Percentiles rank a stretch among this genome's conserved stretches.
Evolutionary conservation across 2,797 vertebrate genomes (phyloP).

Genomic region (Hylomyscus alleni): DNA sequence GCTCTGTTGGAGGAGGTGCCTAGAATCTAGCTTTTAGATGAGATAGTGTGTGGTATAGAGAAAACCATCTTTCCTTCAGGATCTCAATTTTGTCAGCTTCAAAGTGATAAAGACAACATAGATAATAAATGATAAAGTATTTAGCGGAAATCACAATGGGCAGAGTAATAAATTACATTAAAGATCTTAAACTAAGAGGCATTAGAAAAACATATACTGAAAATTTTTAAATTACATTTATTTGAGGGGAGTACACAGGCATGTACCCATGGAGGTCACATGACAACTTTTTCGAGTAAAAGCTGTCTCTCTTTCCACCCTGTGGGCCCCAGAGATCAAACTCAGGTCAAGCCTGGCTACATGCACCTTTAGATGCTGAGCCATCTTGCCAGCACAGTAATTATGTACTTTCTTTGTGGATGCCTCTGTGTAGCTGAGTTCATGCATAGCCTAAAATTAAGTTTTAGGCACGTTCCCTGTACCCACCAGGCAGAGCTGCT

Average conservation of each 20-base stretch:
- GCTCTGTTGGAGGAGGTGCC: background rate
- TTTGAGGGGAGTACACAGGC: background rate
- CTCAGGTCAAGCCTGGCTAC: background rate
- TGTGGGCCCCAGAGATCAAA: background rate
- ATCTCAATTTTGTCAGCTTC: conserved; percentile 54
- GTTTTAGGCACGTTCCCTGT: background rate
- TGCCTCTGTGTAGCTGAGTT: background rate
- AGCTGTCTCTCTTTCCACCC: background rate
- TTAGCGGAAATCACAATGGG: background rate
- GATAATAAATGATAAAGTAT: background rate
- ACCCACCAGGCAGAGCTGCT: background rate
- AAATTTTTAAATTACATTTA: background rate
- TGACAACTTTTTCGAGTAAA: background rate
- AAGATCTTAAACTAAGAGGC: conserved; percentile 3
- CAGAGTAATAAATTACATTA: background rate
- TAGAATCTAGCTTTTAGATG: background rate
- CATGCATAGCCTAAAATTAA: background rate
- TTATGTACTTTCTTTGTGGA: background rate
- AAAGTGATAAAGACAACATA: background rate
- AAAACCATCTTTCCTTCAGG: conserved; percentile 2
- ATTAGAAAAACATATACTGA: background rate
- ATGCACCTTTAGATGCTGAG: no score
- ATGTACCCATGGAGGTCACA: background rate
- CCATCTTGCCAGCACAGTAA: background rate
- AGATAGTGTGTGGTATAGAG: background rate